These are phyloP conservation scores for Cromileptes altivelis DNA, from an alignment of 2,113 vertebrate genomes.

Conservation along the genomic window DNA sequence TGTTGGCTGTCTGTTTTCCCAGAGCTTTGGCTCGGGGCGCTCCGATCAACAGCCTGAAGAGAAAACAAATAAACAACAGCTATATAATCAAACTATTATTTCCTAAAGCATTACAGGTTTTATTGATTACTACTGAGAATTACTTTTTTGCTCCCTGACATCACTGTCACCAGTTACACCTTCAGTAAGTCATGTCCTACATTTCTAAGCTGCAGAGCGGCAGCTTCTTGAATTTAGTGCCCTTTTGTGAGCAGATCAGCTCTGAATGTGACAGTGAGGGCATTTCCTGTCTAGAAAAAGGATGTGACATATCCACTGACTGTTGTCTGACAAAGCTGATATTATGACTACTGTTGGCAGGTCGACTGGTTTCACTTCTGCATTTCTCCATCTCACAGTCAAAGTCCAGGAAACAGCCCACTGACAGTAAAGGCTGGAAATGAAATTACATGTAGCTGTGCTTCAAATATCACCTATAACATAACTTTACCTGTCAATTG, in stretches of 20 bases:
- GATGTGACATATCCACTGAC: neutral
- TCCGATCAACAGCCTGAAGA: constrained; percentile 92
- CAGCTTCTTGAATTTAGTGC: constrained; percentile 34
- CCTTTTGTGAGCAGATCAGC: constrained; percentile 25
- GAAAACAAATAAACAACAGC: constrained; percentile 5
- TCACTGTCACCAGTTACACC: neutral
- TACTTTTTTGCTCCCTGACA: neutral
- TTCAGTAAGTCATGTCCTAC: neutral
- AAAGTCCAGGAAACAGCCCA: neutral
- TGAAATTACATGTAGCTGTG: neutral
- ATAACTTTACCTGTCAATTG: no score
- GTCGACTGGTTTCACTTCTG: neutral
- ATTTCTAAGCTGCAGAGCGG: constrained; percentile 17
- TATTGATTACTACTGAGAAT: neutral
- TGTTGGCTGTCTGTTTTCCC: constrained; percentile 86
- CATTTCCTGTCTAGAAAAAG: neutral
- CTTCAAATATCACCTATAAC: neutral
- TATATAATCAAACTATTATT: neutral
- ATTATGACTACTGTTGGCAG: neutral
- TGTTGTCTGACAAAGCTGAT: neutral
- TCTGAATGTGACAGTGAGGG: neutral
- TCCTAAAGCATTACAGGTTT: neutral
- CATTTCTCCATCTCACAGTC: neutral
- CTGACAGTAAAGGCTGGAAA: neutral
- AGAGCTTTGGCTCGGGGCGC: constrained; percentile 91